Conservation (phyloP, 2,797 vertebrate genomes). For the Euthynnus affinis region DNA sequence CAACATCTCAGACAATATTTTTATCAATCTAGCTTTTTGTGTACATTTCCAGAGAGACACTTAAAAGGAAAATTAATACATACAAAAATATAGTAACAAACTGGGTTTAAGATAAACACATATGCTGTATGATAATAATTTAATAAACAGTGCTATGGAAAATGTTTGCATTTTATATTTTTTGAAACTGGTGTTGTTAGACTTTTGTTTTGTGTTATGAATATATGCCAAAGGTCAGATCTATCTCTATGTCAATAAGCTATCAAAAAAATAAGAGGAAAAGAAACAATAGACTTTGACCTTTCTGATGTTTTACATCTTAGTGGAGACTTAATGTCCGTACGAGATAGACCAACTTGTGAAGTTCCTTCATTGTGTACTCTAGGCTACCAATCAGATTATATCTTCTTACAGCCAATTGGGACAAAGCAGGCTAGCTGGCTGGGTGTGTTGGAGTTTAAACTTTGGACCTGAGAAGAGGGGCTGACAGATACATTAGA, state of each 20-base stretch:
- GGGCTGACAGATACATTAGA: conserved; percentile 69
- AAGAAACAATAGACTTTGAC: conserved; percentile 67
- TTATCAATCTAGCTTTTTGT: neutral
- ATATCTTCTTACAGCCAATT: conserved; percentile 74
- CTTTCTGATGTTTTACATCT: conserved; percentile 55
- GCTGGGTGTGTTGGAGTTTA: conserved; percentile 86
- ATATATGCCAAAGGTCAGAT: conserved; percentile 70
- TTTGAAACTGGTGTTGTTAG: neutral
- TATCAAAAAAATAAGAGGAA: conserved; percentile 50
- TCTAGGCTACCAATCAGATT: conserved; percentile 62
- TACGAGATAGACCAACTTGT: conserved; percentile 42
- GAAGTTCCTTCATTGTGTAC: conserved; percentile 44
- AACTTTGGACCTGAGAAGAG: conserved; percentile 83
- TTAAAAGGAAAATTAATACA: neutral
- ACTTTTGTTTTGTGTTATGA: conserved; percentile 53
- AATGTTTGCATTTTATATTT: neutral
- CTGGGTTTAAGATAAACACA: neutral
- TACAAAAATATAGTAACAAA: too few species aligned
- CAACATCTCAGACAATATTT: neutral
- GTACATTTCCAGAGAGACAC: neutral
- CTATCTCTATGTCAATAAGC: conserved; percentile 62
- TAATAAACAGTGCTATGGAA: neutral
- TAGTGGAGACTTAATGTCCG: conserved; percentile 40
- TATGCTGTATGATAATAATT: neutral
- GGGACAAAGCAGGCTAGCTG: conserved; percentile 41